phyloP scores from a whole-genome alignment of 2,888 invertebrate genomes.

The Drosophila antonietae region DNA sequence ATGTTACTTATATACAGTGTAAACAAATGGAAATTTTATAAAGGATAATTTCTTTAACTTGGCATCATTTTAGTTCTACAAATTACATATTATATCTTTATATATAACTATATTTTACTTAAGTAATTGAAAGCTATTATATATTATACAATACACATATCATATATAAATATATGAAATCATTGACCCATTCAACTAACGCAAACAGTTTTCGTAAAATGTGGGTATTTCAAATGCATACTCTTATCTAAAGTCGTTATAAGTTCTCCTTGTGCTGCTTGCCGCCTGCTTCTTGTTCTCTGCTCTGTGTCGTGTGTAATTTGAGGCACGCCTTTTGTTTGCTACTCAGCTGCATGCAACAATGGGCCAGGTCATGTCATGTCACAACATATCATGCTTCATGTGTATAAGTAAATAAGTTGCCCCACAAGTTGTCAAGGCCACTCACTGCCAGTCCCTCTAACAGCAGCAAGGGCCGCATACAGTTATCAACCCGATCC shows the following conservation, averaged over 20 bases:
- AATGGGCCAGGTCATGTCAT: slow-evolving; percentile 41
- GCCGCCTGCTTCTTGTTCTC: slow-evolving; percentile 3
- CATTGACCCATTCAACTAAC: not conserved
- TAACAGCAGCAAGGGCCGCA: not conserved
- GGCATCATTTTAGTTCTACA: no score
- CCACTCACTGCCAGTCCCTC: slow-evolving; percentile 44
- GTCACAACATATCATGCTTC: slow-evolving; percentile 26
- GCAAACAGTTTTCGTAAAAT: not conserved
- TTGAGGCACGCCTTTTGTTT: slow-evolving; percentile 17
- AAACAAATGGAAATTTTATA: not conserved
- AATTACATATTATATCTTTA: not conserved
- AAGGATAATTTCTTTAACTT: not conserved
- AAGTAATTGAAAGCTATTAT: not conserved
- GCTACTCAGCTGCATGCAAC: slow-evolving; percentile 29
- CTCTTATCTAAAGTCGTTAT: not conserved
- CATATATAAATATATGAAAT: not conserved
- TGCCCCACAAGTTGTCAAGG: slow-evolving; percentile 50
- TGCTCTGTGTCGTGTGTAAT: slow-evolving; percentile 13
- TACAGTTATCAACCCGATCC: slow-evolving; percentile 23
- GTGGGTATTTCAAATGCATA: slow-evolving; percentile 7
- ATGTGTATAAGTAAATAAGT: slow-evolving; percentile 31
- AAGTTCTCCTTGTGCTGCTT: not conserved
- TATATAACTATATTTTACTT: not conserved
- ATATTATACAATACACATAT: not conserved
- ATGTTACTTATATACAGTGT: not conserved